These are phyloP conservation scores for Orchestia grillus DNA, from an alignment of 1,140 invertebrate genomes.

Conservation along the genomic window DNA sequence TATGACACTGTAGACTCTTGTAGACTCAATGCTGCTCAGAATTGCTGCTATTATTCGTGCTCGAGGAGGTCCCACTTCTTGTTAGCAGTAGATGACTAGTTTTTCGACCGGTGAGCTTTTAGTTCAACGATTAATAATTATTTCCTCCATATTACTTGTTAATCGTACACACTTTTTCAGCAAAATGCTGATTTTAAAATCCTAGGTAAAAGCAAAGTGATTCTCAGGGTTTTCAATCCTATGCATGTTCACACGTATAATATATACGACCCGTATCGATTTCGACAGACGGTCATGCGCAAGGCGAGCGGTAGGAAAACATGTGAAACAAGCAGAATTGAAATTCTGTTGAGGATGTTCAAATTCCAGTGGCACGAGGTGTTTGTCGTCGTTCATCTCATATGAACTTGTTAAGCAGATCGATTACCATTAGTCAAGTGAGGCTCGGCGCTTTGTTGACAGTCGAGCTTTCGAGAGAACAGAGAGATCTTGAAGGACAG, in stretches of 20 bases:
- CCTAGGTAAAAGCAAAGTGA: neutral
- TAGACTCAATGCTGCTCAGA: too few species aligned
- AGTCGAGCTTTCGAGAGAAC: conserved; percentile 48
- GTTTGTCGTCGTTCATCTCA: conserved; percentile 19
- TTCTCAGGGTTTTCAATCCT: neutral
- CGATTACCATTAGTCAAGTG: conserved; percentile 52
- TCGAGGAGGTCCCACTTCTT: too few species aligned
- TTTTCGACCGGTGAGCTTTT: too few species aligned
- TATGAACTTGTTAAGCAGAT: conserved; percentile 53
- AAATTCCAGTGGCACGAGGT: neutral
- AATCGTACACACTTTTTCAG: too few species aligned
- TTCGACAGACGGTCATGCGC: neutral
- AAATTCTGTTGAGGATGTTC: neutral
- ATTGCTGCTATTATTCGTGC: too few species aligned
- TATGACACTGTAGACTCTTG: too few species aligned
- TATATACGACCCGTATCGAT: neutral
- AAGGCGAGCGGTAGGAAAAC: neutral
- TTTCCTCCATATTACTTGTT: too few species aligned
- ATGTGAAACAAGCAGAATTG: neutral
- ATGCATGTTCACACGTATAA: too few species aligned
- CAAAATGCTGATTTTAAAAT: neutral
- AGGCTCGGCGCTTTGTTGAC: conserved; percentile 26
- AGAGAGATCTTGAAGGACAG: conserved; percentile 43
- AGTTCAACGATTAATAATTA: too few species aligned
- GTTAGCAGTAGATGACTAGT: too few species aligned